Percentiles rank a stretch among this genome's conserved stretches.
Evolutionary conservation across 2,113 vertebrate genomes (phyloP).

Genomic region (Loxodonta africana): DNA sequence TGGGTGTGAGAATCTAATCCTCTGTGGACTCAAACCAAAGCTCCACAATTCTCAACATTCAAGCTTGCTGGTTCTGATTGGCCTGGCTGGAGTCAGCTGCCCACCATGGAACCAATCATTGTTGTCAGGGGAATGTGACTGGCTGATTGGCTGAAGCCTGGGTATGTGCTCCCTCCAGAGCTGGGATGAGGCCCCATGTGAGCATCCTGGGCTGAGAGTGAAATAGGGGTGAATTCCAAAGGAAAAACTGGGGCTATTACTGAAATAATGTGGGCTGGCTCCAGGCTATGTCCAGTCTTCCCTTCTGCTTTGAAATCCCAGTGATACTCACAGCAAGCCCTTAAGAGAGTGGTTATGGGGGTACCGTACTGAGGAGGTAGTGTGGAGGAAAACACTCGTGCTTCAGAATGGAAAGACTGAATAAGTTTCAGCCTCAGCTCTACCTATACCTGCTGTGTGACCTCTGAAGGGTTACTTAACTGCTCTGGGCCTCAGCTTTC

Average conservation of each 20-base stretch:
- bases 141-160: neutral
- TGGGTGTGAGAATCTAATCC: too few relatives aligned
- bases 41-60: fast-evolving
- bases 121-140: neutral
- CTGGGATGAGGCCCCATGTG: neutral
- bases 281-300: neutral
- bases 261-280: neutral
- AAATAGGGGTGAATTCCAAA: fast-evolving
- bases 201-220: fast-evolving
- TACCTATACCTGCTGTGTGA: neutral
- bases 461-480: neutral
- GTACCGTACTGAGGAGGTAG: neutral
- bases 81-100: neutral
- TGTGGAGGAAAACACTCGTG: neutral
- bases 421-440: neutral
- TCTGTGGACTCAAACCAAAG: neutral
- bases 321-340: neutral
- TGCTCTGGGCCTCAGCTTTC: neutral
- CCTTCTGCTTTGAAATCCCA: neutral
- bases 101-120: neutral
- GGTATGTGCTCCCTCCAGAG: fast-evolving
- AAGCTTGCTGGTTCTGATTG: neutral
- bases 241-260: neutral
- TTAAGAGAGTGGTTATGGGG: neutral
- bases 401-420: neutral